A percentile compares a stretch with the other conserved stretches of the same genome.
Conservation (phyloP, 2,888 invertebrate species). For the Drosophila neotestacea region DNA sequence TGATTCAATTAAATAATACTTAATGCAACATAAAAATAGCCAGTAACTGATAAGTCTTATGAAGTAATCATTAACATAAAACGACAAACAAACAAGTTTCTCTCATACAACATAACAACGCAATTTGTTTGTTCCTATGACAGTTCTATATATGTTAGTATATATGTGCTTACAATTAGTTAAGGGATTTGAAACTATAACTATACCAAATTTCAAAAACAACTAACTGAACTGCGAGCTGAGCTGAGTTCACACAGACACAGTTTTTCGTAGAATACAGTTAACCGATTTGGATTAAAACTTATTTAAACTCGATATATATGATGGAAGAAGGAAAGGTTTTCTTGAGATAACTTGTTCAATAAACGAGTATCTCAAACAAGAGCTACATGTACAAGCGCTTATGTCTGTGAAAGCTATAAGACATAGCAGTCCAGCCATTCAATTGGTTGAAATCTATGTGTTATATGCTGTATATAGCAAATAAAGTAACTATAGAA, state of each 20-base stretch:
- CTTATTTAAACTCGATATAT: not conserved
- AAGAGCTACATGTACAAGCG: conserved; percentile 1
- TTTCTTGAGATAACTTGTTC: not conserved
- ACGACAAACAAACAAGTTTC: not conserved
- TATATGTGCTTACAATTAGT: not conserved
- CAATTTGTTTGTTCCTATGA: not conserved
- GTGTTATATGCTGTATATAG: not conserved
- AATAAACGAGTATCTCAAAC: not conserved
- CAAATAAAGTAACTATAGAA: not conserved
- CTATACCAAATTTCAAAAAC: conserved; percentile 1
- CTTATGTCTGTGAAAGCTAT: conserved; percentile 1
- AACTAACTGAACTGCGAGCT: too few relatives aligned
- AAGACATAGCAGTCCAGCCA: not conserved
- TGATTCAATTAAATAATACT: not conserved
- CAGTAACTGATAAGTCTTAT: conserved; percentile 3
- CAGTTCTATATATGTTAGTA: not conserved
- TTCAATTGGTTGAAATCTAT: conserved; percentile 1
- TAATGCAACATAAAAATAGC: conserved; percentile 1
- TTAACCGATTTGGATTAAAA: conserved; percentile 13
- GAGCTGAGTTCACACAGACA: conserved; percentile 4
- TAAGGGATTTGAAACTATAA: not conserved
- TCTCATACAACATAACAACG: not conserved
- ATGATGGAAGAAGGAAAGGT: not conserved
- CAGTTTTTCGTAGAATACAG: conserved; percentile 15
- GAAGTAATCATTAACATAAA: not conserved